Conservation (phyloP, 2,797 vertebrate species). For the Hippocampus kuda region DNA sequence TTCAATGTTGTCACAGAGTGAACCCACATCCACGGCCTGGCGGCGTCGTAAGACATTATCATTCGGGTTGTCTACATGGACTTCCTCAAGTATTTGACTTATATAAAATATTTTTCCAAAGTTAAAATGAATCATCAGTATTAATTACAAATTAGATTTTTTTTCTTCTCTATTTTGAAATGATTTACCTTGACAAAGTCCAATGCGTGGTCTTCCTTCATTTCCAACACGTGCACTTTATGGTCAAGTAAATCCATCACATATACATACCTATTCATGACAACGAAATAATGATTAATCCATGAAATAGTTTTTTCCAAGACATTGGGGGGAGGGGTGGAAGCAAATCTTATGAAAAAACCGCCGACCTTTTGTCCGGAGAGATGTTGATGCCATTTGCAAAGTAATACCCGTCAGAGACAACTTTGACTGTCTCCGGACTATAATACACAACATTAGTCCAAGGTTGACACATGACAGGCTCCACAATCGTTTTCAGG, state of each 20-base stretch:
- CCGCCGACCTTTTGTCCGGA: constrained; percentile 71
- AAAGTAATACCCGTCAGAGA: constrained; percentile 71
- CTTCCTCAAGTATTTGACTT: neutral
- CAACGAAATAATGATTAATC: neutral
- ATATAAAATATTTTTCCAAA: neutral
- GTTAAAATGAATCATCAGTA: neutral
- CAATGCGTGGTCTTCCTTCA: constrained; percentile 51
- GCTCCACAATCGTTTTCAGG: constrained; percentile 53
- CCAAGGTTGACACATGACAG: constrained; percentile 67
- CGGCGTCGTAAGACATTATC: constrained; percentile 12
- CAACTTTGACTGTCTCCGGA: constrained; percentile 75
- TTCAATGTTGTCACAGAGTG: constrained; percentile 75
- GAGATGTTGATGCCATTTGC: constrained; percentile 88
- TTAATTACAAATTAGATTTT: neutral
- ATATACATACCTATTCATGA: constrained; percentile 58
- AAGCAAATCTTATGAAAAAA: neutral
- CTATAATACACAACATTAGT: constrained; percentile 81
- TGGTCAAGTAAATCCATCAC: constrained; percentile 55
- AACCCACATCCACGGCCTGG: constrained; percentile 70
- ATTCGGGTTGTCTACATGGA: neutral
- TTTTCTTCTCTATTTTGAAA: no score
- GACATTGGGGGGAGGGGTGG: neutral
- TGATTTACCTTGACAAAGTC: constrained; percentile 56
- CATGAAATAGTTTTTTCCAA: neutral
- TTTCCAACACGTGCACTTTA: constrained; percentile 58